Percentiles rank a stretch among this genome's conserved stretches.
These are phyloP conservation scores for Spermophilus dauricus DNA, from an alignment of 2,113 vertebrate genomes.

Conservation along the genomic window DNA sequence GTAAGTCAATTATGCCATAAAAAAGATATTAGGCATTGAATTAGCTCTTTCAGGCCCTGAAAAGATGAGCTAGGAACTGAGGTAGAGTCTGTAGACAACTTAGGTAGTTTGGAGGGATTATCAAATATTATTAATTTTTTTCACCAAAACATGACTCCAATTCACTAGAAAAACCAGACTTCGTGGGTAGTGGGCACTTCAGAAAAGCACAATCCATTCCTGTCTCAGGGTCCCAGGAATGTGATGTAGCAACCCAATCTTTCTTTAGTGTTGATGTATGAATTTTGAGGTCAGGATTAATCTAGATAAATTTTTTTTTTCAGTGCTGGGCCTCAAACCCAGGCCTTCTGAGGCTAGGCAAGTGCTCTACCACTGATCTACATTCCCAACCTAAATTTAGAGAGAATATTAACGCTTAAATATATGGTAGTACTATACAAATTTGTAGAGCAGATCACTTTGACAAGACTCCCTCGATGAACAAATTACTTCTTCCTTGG, in stretches of 20 bases:
- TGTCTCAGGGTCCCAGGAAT: neutral
- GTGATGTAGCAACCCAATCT: neutral
- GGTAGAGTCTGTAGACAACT: slow-evolving; percentile 3
- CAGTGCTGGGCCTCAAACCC: neutral
- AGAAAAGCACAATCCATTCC: neutral
- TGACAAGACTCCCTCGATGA: neutral
- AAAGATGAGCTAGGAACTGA: slow-evolving; percentile 1
- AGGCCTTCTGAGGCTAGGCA: too few species aligned
- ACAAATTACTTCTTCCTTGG: neutral
- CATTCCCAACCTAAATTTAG: neutral
- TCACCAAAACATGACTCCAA: slow-evolving; percentile 3
- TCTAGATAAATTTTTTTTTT: neutral
- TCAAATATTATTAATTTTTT: slow-evolving; percentile 19
- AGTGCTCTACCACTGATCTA: too few species aligned
- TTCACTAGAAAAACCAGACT: neutral
- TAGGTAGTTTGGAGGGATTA: neutral
- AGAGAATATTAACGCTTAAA: neutral
- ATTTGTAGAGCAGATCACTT: neutral
- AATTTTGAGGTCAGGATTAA: neutral
- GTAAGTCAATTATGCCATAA: neutral
- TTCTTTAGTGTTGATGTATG: neutral
- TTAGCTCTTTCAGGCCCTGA: slow-evolving; percentile 5
- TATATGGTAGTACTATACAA: neutral
- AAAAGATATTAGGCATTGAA: slow-evolving; percentile 27
- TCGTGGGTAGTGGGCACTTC: neutral